These are phyloP conservation scores for Microtus oregoni DNA, from an alignment of 2,113 vertebrate genomes.

Conservation along the genomic window DNA sequence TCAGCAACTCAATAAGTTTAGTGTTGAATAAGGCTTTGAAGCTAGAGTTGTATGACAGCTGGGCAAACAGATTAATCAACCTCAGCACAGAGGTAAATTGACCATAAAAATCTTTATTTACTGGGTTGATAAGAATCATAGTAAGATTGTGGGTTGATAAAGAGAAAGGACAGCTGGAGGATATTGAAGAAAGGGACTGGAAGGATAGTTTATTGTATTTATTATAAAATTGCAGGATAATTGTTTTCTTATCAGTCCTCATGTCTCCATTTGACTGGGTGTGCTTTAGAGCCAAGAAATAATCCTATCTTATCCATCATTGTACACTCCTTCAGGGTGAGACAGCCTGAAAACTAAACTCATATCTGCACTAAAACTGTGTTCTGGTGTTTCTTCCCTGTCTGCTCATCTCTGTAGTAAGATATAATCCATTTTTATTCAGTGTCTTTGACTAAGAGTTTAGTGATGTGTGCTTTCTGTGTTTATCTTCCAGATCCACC, in stretches of 20 bases:
- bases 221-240: background rate
- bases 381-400: background rate
- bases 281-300: background rate
- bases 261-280: background rate
- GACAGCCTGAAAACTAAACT: background rate
- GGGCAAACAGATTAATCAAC: slow-evolving; percentile 40
- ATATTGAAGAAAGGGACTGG: slow-evolving; percentile 24
- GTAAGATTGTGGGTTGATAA: slow-evolving; percentile 19
- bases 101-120: slow-evolving; percentile 27
- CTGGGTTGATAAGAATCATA: background rate
- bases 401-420: background rate
- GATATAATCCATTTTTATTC: background rate
- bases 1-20: slow-evolving; percentile 33
- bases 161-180: background rate
- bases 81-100: slow-evolving; percentile 2
- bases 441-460: background rate
- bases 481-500: background rate
- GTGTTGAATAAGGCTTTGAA: slow-evolving; percentile 18
- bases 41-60: background rate
- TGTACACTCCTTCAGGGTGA: background rate
- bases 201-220: slow-evolving; percentile 31
- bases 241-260: background rate
- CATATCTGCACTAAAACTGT: background rate
- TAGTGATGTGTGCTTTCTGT: background rate
- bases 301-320: background rate